Evolutionary conservation across 2,113 vertebrate genomes (phyloP).

Genomic region (Microcebus griseorufus): DNA sequence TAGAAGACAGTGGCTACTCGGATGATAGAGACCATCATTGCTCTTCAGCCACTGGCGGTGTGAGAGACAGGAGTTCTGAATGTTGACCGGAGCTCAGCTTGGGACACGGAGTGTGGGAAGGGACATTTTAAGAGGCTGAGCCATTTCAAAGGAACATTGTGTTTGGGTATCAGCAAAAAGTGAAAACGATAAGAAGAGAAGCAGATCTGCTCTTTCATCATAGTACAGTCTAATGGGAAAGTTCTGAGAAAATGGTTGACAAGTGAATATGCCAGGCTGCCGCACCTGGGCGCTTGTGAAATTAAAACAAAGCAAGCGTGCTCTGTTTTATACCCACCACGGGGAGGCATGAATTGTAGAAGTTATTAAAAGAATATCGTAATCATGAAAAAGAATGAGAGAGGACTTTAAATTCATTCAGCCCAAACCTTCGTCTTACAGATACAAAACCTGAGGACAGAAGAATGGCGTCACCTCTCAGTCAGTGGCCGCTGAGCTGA

Average conservation of each 20-base stretch:
- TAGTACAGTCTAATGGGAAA: neutral
- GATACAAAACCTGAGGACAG: neutral
- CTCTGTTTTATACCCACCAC: neutral
- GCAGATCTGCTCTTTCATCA: neutral
- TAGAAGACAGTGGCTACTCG: neutral
- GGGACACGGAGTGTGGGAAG: neutral
- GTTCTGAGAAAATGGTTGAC: neutral
- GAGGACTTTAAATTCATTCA: neutral
- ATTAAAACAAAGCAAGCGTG: neutral
- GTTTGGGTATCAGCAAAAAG: neutral
- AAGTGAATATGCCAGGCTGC: neutral
- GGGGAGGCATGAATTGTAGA: neutral
- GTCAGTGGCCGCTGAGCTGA: neutral
- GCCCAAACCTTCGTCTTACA: neutral
- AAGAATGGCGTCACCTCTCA: neutral
- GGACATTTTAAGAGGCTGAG: neutral
- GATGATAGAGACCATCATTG: neutral
- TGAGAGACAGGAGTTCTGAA: neutral
- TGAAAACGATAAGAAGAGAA: neutral
- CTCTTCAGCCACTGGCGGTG: neutral
- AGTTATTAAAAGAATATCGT: neutral
- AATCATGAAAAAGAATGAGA: neutral
- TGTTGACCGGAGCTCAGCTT: neutral
- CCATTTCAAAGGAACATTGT: neutral
- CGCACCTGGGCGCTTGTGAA: neutral